Percentiles rank a stretch among this genome's conserved stretches.
Conservation (phyloP, 2,113 vertebrate species). For the Neolamprologus modestus region DNA sequence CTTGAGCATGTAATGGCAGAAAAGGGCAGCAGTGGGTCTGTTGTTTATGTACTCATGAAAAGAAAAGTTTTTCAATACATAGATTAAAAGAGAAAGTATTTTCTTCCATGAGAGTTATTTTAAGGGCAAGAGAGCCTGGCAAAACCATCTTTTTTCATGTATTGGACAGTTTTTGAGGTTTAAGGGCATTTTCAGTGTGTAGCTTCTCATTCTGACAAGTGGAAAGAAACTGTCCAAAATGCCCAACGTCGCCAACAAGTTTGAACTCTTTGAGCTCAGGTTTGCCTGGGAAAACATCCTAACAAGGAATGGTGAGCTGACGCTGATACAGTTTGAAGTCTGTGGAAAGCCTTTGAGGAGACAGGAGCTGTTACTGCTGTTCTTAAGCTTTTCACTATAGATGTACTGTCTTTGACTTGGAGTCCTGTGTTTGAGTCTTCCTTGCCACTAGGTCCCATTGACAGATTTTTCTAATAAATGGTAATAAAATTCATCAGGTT, state of each 20-base stretch:
- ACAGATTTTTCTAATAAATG: neutral
- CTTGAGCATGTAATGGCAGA: neutral
- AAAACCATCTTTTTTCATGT: neutral
- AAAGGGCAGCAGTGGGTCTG: neutral
- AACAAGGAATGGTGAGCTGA: neutral
- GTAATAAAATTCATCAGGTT: neutral
- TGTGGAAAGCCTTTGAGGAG: neutral
- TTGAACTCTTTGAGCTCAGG: neutral
- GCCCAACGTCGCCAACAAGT: neutral
- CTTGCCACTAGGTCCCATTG: neutral
- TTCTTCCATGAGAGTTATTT: neutral
- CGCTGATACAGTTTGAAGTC: neutral
- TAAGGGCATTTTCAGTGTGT: neutral
- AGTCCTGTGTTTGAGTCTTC: neutral
- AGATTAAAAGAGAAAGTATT: neutral
- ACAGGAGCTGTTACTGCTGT: neutral
- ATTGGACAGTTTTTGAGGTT: neutral
- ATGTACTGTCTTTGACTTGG: neutral
- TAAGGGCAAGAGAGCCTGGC: neutral
- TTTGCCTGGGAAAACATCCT: neutral
- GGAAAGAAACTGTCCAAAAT: neutral
- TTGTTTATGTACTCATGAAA: neutral
- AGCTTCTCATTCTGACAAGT: neutral
- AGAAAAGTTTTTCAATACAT: neutral
- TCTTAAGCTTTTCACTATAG: neutral